Conservation (phyloP, 2,113 vertebrate species). For the Poecile atricapillus region DNA sequence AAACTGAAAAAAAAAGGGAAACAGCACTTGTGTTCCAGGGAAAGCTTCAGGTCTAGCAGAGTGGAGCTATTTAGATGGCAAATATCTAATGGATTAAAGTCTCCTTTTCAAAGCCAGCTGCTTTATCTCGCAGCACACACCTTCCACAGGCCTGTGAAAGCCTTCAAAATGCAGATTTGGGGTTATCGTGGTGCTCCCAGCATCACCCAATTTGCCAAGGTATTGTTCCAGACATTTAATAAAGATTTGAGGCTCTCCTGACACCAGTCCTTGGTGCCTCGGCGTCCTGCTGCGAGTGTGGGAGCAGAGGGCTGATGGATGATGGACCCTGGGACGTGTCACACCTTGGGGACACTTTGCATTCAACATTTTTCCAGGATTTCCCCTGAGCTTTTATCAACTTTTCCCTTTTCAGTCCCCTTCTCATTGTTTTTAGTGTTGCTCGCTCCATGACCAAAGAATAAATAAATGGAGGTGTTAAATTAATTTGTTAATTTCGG, state of each 20-base stretch:
- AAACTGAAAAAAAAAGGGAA: neutral
- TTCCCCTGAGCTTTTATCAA: neutral
- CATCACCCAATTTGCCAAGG: neutral
- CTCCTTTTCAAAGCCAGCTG: neutral
- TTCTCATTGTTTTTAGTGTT: neutral
- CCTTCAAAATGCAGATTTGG: constrained; percentile 21
- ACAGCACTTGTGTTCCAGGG: neutral
- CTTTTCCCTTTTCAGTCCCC: neutral
- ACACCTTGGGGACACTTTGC: neutral
- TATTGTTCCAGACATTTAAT: neutral
- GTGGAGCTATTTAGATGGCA: neutral
- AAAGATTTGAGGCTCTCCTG: neutral
- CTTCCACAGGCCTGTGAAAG: neutral
- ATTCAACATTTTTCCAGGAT: neutral
- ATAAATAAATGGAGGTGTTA: neutral
- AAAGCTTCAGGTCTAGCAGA: neutral
- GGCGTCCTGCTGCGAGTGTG: neutral
- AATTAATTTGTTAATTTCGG: accelerated
- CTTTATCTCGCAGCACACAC: constrained; percentile 51
- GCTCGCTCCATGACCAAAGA: accelerated
- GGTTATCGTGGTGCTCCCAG: constrained; percentile 40
- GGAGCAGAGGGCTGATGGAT: neutral
- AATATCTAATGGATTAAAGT: neutral
- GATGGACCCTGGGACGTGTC: neutral
- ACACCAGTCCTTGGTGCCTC: neutral